Base-by-base conservation (phyloP, 2,797 vertebrate species). In the Fistularia commersonii region DNA sequence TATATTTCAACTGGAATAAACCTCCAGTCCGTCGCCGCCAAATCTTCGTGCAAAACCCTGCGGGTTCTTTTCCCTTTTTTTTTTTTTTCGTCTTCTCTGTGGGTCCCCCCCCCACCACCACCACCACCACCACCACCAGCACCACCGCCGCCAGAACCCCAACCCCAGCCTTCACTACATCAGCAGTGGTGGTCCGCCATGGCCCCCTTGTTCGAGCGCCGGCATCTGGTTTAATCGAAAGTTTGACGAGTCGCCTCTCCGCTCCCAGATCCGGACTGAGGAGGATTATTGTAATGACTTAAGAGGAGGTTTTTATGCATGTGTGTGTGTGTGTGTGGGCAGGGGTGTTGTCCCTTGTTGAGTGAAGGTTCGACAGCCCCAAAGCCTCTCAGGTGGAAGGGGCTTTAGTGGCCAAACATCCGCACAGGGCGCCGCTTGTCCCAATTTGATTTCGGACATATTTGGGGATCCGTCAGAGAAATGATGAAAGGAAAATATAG, bases 401-500 rank as follows among this genome's bases (percentile, higher is more conserved):
- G 61, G 84, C 71, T 86, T 80, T 62, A 51, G 35, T 62, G 3
- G 69, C 60, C 69, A 88, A 88, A 88, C 82, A 87, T 85, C 87
- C 61, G 78, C 84, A 89, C 83, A 87, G 83, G 81, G 82, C 80
- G 60, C 80, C 68, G 51, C 87, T 87, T 87, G 87, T 87, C 79
- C 79, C 74, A 46, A 81, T 81, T 83, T 82, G 81, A 87, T 87
- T 87, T 79, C 45, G 45, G 64, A 87, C 82, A 86, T 82, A 84
- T 85, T 87, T 84, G 69, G 62, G 80, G 83, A 83, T 77, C 69
- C 64, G 53, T 83, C 66, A 31, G 68, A 72, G 70, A 87, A 77
- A 55, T 87, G 83, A 89, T 89, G 84, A 89, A 87, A 89, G 81
- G 74, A 85, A 83, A 88, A 89, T 83, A 88, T 45, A 77, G 74